phyloP scores from a whole-genome alignment of 2,797 vertebrate species.

The Sebastes kiyomatsui region DNA sequence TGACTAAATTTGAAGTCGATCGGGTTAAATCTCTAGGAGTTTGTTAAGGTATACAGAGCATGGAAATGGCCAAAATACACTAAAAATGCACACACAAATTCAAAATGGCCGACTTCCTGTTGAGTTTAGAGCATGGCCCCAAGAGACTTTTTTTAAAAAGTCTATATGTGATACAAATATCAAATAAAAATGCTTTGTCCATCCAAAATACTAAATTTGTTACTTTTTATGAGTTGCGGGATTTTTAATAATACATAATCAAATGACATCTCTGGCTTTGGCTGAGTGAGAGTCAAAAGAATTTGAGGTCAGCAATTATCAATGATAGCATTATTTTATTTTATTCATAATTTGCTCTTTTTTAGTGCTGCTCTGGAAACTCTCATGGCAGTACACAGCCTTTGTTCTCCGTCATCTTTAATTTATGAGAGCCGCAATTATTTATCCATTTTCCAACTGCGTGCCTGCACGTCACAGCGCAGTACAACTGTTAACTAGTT shows the following conservation, averaged over 20 bases:
- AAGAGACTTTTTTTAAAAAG: no score
- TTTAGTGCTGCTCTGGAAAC: constrained; percentile 30
- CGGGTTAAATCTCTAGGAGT: no score
- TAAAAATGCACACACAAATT: no score
- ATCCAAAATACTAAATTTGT: background rate
- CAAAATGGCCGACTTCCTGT: no score
- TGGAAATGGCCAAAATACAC: no score
- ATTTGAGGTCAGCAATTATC: constrained; percentile 25
- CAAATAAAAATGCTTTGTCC: background rate
- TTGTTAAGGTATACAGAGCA: no score
- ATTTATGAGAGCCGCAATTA: constrained; percentile 60
- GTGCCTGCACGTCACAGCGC: constrained; percentile 5
- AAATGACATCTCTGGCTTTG: background rate
- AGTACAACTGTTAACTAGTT: constrained; percentile 7
- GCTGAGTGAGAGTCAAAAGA: background rate
- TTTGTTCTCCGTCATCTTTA: constrained; percentile 68
- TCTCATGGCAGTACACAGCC: constrained; percentile 33
- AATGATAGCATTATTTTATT: constrained; percentile 28
- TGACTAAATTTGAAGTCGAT: no score
- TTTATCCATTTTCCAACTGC: constrained; percentile 46
- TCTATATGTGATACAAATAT: background rate
- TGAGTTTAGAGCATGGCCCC: no score
- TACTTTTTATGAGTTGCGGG: background rate
- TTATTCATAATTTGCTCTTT: constrained; percentile 34
- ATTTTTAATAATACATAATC: background rate